Percentiles rank a stretch among this genome's conserved stretches.
Evolutionary conservation across 1,140 invertebrate species (phyloP).

Genomic region (Lucilia cuprina): DNA sequence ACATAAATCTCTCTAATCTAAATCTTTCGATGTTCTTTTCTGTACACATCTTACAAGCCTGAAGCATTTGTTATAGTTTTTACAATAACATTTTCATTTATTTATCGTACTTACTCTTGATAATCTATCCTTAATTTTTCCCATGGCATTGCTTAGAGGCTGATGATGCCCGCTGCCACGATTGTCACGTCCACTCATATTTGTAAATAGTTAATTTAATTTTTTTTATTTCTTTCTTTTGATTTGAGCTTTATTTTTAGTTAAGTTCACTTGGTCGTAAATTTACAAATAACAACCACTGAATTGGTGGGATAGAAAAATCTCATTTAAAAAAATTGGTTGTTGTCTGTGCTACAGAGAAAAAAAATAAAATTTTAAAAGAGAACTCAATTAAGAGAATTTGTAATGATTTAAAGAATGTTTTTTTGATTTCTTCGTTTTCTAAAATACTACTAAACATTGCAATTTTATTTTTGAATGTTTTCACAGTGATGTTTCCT

Average conservation of each 20-base stretch:
- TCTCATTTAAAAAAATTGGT: not conserved
- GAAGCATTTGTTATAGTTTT: not conserved
- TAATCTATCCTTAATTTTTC: constrained; percentile 60
- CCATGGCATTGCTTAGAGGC: constrained; percentile 59
- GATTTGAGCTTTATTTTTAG: not conserved
- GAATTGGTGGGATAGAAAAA: not conserved
- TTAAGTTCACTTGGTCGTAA: constrained; percentile 13
- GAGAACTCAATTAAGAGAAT: constrained; percentile 6
- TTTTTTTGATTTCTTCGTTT: not conserved
- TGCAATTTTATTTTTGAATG: not conserved
- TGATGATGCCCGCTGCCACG: constrained; percentile 54
- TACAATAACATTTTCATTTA: not conserved
- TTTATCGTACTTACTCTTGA: constrained; percentile 49
- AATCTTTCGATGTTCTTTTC: too few species aligned
- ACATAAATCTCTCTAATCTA: too few species aligned
- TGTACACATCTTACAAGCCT: not conserved
- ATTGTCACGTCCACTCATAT: constrained; percentile 61
- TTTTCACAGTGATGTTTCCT: not conserved
- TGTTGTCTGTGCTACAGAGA: constrained; percentile 30
- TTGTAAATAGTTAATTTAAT: not conserved
- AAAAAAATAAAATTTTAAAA: not conserved
- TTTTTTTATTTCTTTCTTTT: not conserved
- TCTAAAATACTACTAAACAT: not conserved
- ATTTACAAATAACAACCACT: constrained; percentile 21
- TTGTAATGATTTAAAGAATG: not conserved